phyloP scores from a whole-genome alignment of 2,797 vertebrate species.

The Aldrovandia affinis region DNA sequence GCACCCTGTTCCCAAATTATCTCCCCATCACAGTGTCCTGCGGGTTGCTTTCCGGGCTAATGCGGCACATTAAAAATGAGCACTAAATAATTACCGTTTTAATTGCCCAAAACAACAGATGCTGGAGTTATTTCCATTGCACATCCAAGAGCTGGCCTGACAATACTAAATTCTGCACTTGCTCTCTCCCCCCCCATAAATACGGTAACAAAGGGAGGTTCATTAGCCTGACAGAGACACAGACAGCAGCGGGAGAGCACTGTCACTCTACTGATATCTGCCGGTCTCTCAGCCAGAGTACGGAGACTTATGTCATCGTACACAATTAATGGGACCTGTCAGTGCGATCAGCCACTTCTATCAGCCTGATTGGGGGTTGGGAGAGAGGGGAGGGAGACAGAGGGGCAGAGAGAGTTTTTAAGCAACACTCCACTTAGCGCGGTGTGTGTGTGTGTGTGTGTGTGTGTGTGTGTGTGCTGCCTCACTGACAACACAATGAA shows the following conservation, averaged over 20 bases:
- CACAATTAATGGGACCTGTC: conserved; percentile 62
- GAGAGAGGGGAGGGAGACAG: neutral
- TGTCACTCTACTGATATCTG: conserved; percentile 61
- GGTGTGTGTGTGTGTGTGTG: neutral
- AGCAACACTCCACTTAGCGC: neutral
- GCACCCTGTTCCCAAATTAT: conserved; percentile 42
- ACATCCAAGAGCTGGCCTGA: neutral
- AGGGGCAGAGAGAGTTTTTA: neutral
- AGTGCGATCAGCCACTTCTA: conserved; percentile 37
- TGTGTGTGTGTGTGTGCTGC: neutral
- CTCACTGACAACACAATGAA: too few relatives aligned
- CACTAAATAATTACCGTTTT: conserved; percentile 32
- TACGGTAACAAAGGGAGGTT: conserved; percentile 49
- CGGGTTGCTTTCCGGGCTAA: conserved; percentile 7
- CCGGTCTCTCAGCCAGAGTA: conserved; percentile 54
- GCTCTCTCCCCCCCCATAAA: conserved; percentile 35
- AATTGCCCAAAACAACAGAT: conserved; percentile 28
- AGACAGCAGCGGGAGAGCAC: conserved; percentile 46
- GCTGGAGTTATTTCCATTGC: neutral
- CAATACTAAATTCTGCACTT: neutral
- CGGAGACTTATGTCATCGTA: conserved; percentile 54
- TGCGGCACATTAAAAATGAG: conserved; percentile 3
- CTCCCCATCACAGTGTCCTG: conserved; percentile 5
- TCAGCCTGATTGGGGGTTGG: neutral
- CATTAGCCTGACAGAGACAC: conserved; percentile 54